These are phyloP conservation scores for Globodera rostochiensis DNA, from an alignment of 1,140 invertebrate genomes.

Conservation along the genomic window DNA sequence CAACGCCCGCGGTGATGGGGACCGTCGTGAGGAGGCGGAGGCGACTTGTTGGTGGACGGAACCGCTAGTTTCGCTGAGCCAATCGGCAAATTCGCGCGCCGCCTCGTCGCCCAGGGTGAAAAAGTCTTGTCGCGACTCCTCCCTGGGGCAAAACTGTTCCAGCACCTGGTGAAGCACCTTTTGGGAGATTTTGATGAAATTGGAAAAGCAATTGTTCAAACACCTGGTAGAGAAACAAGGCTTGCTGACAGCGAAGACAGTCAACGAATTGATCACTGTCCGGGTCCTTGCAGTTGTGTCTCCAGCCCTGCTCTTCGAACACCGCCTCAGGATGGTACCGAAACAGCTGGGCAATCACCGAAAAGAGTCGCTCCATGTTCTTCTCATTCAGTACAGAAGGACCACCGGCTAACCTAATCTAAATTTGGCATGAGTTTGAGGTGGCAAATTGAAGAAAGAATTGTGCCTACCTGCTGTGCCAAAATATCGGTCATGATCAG, in stretches of 20 bases:
- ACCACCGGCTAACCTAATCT: conserved; percentile 89
- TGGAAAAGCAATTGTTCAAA: conserved; percentile 9
- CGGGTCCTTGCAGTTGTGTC: conserved; percentile 73
- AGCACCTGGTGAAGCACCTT: conserved; percentile 60
- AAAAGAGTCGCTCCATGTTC: conserved; percentile 50
- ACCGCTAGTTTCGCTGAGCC: conserved; percentile 26
- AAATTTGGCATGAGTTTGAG: conserved; percentile 26
- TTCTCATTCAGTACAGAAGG: conserved; percentile 75
- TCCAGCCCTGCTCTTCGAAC: conserved; percentile 76
- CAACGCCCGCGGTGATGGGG: conserved; percentile 18
- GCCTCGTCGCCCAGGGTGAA: conserved; percentile 14
- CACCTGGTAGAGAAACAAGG: conserved; percentile 89
- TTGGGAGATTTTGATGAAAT: conserved; percentile 17
- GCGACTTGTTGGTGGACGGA: conserved; percentile 27
- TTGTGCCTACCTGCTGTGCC: conserved; percentile 78
- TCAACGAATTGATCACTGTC: conserved; percentile 70
- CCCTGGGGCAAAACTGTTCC: conserved; percentile 70
- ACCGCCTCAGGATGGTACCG: conserved; percentile 78
- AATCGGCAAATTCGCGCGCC: conserved; percentile 22
- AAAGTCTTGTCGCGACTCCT: conserved; percentile 48
- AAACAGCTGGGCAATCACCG: conserved; percentile 45
- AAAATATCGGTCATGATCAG: conserved; percentile 93
- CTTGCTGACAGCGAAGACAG: conserved; percentile 87
- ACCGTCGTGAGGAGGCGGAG: neutral
- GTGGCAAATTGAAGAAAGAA: neutral